These are phyloP conservation scores for Leucoraja erinaceus DNA, from an alignment of 2,113 vertebrate species.

Conservation along the genomic window DNA sequence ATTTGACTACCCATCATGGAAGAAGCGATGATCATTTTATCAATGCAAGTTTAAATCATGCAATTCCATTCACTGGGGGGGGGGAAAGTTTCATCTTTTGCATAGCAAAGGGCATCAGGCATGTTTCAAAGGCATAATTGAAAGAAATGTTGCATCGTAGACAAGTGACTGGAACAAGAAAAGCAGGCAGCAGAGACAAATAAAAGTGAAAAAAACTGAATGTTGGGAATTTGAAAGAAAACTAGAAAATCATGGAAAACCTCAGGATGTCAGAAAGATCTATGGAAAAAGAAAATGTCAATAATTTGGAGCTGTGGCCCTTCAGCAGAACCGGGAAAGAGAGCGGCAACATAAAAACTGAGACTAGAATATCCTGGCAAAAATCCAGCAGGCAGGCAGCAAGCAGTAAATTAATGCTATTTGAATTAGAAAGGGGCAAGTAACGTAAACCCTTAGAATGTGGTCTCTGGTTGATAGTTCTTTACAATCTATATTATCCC, in stretches of 20 bases:
- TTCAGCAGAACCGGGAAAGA: too few relatives aligned
- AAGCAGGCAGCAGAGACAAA: neutral
- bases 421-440: neutral
- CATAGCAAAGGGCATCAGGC: neutral
- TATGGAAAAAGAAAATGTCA: too few relatives aligned
- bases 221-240: too few relatives aligned
- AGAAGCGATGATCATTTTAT: neutral
- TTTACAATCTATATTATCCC: neutral
- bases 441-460: neutral
- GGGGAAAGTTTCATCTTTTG: neutral
- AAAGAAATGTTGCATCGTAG: neutral
- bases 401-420: neutral
- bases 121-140: neutral
- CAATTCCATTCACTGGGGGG: neutral
- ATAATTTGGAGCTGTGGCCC: too few relatives aligned
- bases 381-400: too few relatives aligned
- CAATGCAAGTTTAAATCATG: neutral
- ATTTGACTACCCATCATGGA: neutral
- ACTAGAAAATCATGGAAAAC: too few relatives aligned
- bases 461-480: too few relatives aligned
- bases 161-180: neutral
- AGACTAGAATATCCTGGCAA: too few relatives aligned
- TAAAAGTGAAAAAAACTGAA: too few relatives aligned
- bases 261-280: too few relatives aligned
- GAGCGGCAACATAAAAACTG: too few relatives aligned